Evolutionary conservation across 2,888 invertebrate genomes (phyloP).

Genomic region (Caenorhabditis sp.): DNA sequence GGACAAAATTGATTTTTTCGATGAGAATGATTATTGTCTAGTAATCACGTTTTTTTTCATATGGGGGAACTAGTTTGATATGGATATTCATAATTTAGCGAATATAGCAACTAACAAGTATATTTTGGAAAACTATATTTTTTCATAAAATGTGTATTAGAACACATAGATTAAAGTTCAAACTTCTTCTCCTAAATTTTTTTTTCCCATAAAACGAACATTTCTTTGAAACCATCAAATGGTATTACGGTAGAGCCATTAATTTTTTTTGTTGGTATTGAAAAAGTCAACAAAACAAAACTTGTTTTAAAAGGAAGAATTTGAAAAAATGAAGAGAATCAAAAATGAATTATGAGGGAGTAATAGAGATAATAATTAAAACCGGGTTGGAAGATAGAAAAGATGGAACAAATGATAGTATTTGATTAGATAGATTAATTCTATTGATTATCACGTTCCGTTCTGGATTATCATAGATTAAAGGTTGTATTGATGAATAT

Average conservation of each 20-base stretch:
- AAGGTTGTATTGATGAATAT: neutral
- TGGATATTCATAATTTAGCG: no score
- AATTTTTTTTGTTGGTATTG: slow-evolving; percentile 7
- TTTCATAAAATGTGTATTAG: no score
- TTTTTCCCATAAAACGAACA: neutral
- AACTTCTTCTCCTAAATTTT: neutral
- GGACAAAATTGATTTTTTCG: neutral
- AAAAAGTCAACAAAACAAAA: slow-evolving; percentile 42
- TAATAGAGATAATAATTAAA: slow-evolving; percentile 9
- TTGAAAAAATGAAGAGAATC: neutral
- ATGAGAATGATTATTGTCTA: no score
- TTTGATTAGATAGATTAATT: neutral
- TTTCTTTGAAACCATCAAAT: slow-evolving; percentile 38
- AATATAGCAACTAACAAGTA: no score
- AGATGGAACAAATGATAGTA: slow-evolving; percentile 2
- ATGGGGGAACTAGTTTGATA: no score
- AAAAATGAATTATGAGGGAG: neutral
- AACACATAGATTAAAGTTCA: no score
- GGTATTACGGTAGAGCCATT: slow-evolving; percentile 25
- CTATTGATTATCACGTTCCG: neutral
- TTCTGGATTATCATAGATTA: neutral
- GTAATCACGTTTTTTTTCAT: no score
- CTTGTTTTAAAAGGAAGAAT: neutral
- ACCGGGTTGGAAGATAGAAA: neutral
- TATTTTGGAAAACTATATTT: no score